Base-by-base conservation (phyloP, 2,888 invertebrate species). In the Pseudoips prasinana region DNA sequence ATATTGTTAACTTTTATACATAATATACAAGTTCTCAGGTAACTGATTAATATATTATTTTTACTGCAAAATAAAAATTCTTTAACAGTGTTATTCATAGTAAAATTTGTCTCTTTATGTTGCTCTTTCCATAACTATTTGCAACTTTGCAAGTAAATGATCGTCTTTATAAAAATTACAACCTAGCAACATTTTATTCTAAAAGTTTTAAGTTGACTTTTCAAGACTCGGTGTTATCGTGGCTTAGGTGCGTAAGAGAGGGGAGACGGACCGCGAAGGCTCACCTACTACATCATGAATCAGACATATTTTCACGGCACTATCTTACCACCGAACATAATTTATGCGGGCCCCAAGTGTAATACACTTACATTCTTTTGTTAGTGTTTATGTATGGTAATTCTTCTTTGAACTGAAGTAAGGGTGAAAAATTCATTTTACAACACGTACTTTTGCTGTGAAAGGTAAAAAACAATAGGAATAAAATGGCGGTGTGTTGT, bases 161-260 rank as follows among this genome's bases (percentile, higher is more conserved):
- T n/a, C n/a, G n/a, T n/a, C n/a, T n/a, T n/a, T n/a, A 40, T 30
- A 26, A 40, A 29, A 14, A 14, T 14, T 14, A 14, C 5, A 14
- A 5, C 14, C 14, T 5, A 14, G 5, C n/a, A 9, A 33, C 39
- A 39, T 40, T 45, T 53, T 53, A 53, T 47, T 50, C 33, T 29
- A 20, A 41, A 51, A 46, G 37, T 58, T 51, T 45, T 43, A 36
- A 40, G 36, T 63, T 50, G 29, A 38, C 30, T 45, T 50, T 55
- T 56, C 46, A 45, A 28, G 27, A 33, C 46, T 55, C 39, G 25
- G 46, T 46, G 56, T 55, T 51, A 9, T 35, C 35, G 46, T 30
- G 35, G 34, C 46, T 41, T 44, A 57, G 54, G 58, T 60, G 61
- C 53, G 64, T 66, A n/a, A n/a, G n/a, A n/a, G 39, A 45, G 48